Evolutionary conservation across 2,113 vertebrate species (phyloP).

Genomic region (Amazona vittata): DNA sequence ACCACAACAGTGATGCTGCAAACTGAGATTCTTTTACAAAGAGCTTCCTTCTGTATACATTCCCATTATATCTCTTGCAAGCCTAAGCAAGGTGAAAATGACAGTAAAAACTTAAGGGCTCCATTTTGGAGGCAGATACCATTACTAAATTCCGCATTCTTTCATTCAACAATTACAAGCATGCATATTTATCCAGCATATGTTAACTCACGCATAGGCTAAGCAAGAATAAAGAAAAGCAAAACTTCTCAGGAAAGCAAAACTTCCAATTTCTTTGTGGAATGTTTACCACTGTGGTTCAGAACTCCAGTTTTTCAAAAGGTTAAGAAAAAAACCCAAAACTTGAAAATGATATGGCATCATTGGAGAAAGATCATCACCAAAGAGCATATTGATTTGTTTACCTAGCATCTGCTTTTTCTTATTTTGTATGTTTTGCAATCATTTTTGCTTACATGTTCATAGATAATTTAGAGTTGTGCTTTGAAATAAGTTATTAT

Average conservation of each 20-base stretch:
- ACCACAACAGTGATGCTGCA: background rate
- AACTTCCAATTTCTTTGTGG: background rate
- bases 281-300: background rate
- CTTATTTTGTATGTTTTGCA: background rate
- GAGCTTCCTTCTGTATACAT: background rate
- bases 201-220: background rate
- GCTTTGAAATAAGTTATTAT: background rate
- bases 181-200: background rate
- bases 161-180: background rate
- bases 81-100: background rate
- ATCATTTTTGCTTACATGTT: background rate
- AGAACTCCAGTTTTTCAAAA: background rate
- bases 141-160: background rate
- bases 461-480: background rate
- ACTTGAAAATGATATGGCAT: background rate
- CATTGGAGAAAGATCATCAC: background rate
- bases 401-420: background rate
- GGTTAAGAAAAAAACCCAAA: background rate
- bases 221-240: background rate
- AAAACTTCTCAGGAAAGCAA: background rate
- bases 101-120: background rate
- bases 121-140: background rate
- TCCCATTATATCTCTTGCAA: background rate
- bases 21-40: background rate
- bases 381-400: background rate